Evolutionary conservation across 2,113 vertebrate species (phyloP).

Genomic region (Mustela lutreola): DNA sequence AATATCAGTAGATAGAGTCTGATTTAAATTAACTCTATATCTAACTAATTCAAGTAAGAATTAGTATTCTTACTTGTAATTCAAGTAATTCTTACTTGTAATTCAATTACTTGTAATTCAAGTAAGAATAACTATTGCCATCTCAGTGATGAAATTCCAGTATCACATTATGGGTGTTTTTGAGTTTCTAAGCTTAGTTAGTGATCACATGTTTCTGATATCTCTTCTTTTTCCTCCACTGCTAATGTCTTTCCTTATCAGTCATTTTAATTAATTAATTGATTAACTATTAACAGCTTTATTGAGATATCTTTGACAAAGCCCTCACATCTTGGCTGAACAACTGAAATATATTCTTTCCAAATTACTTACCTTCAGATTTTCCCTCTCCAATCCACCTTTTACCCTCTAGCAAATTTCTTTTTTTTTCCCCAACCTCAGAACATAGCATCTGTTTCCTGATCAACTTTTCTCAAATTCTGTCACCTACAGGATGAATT

Average conservation of each 20-base stretch:
- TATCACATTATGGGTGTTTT: not conserved
- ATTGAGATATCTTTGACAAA: not conserved
- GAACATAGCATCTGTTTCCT: not conserved
- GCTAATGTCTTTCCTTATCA: not conserved
- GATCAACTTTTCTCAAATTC: not conserved
- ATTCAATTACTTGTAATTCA: not conserved
- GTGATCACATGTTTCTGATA: not conserved
- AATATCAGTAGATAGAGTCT: not conserved
- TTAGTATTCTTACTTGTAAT: not conserved
- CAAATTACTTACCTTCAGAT: not conserved
- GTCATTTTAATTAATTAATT: not conserved
- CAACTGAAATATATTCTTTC: not conserved
- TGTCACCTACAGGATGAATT: not conserved
- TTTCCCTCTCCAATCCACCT: not conserved
- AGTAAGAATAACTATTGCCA: not conserved
- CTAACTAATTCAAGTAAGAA: not conserved
- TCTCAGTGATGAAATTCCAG: conserved; percentile 3
- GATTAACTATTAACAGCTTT: not conserved
- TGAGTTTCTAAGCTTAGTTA: not conserved
- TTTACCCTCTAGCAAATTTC: not conserved
- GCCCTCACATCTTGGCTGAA: not conserved
- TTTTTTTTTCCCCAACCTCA: not conserved
- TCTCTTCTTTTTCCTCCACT: not conserved
- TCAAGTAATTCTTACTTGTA: not conserved
- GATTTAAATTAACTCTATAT: not conserved